These are phyloP conservation scores for Strongylocentrotus purpuratus DNA, from an alignment of 35 echinoderm and acorn worm species.

Conservation along the genomic window DNA sequence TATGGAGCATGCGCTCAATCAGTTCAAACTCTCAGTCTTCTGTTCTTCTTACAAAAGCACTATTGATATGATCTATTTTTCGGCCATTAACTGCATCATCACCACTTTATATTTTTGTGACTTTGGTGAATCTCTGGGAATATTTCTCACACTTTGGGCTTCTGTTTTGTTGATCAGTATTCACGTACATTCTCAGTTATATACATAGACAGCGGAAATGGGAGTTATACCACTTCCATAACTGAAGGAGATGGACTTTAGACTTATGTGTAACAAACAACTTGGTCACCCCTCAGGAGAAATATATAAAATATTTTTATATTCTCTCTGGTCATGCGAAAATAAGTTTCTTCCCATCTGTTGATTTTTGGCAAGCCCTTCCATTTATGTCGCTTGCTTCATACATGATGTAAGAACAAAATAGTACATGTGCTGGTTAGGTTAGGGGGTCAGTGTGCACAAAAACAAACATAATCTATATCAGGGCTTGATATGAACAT, in stretches of 20 bases:
- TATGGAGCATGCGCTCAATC: not conserved
- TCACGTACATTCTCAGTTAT: not conserved
- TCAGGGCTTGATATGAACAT: too few species aligned
- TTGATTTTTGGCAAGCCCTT: not conserved
- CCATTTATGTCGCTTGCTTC: not conserved
- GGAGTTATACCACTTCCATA: not conserved
- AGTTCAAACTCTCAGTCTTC: not conserved
- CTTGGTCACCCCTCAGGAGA: not conserved
- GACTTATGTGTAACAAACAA: not conserved
- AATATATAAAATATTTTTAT: not conserved
- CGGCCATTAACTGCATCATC: not conserved
- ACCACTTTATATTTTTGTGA: not conserved
- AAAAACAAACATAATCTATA: too few species aligned
- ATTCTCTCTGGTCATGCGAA: not conserved
- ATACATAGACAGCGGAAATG: not conserved
- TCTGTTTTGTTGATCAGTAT: too few species aligned
- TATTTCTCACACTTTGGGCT: not conserved
- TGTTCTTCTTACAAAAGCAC: not conserved
- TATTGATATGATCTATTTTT: conserved; percentile 5
- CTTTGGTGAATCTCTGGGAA: not conserved
- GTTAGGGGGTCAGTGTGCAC: too few species aligned
- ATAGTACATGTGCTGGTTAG: too few species aligned
- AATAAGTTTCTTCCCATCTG: not conserved
- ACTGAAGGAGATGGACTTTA: not conserved
- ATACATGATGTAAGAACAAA: not conserved